A percentile compares a stretch with the other conserved stretches of the same genome.
Evolutionary conservation across 2,113 vertebrate genomes (phyloP).

Genomic region (Malurus elegans): DNA sequence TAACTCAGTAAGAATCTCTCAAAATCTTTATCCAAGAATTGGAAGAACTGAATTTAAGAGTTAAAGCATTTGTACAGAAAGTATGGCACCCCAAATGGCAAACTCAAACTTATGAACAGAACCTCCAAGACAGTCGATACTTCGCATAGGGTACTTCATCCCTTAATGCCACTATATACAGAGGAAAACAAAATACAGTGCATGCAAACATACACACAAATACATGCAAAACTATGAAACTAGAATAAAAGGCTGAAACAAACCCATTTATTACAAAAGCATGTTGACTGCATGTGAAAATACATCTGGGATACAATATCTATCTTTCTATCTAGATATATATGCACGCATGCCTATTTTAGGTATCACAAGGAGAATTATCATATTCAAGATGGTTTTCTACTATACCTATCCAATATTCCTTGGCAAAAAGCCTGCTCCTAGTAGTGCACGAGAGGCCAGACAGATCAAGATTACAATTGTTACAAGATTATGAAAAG

Average conservation of each 20-base stretch:
- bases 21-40: neutral
- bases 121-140: neutral
- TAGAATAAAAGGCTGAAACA: neutral
- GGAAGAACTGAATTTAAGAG: neutral
- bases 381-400: neutral
- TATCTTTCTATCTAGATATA: neutral
- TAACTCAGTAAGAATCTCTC: neutral
- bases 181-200: neutral
- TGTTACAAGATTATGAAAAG: neutral
- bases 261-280: neutral
- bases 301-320: neutral
- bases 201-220: neutral
- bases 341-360: fast-evolving
- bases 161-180: neutral
- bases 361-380: neutral
- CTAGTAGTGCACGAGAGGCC: neutral
- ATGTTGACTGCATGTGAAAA: neutral
- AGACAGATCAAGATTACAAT: neutral
- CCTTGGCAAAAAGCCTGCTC: neutral
- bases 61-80: neutral
- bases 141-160: neutral
- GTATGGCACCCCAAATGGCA: neutral
- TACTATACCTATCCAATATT: neutral
- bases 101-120: neutral
- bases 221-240: neutral